A percentile compares a stretch with the other conserved stretches of the same genome.
Conservation (phyloP, 2,113 vertebrate genomes). For the Ramphastos sulfuratus region DNA sequence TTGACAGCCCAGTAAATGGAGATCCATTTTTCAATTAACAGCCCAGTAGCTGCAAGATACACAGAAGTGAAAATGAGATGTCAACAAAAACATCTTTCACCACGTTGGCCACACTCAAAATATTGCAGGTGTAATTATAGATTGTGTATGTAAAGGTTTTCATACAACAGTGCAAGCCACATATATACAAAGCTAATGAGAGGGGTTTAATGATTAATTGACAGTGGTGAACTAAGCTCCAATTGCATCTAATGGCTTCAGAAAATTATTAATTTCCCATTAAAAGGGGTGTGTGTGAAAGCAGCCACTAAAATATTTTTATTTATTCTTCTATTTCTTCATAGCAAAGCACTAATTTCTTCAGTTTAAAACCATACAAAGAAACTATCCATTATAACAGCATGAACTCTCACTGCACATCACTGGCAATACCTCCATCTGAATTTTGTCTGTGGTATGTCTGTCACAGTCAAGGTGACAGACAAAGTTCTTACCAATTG, state of each 20-base stretch:
- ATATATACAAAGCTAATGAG: not conserved
- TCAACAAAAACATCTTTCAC: not conserved
- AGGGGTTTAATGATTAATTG: not conserved
- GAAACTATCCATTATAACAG: not conserved
- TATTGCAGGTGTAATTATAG: not conserved
- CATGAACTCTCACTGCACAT: not conserved
- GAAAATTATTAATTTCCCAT: not conserved
- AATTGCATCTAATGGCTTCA: not conserved
- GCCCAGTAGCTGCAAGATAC: not conserved
- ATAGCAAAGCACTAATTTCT: not conserved
- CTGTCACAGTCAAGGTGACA: not conserved
- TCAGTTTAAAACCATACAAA: not conserved
- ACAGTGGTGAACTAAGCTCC: not conserved
- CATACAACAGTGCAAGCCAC: not conserved
- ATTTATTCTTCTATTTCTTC: slow-evolving; percentile 1
- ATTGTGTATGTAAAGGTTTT: not conserved
- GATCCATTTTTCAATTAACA: not conserved
- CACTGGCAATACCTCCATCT: not conserved
- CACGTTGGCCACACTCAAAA: not conserved
- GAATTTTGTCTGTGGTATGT: not conserved
- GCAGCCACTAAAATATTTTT: not conserved
- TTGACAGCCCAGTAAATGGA: not conserved
- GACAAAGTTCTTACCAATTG: not conserved
- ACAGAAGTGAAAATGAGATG: not conserved
- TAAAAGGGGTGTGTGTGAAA: not conserved